A percentile compares a stretch with the other conserved stretches of the same genome.
These are phyloP conservation scores for Rapana venosa DNA, from an alignment of 2,888 invertebrate species.

Conservation along the genomic window DNA sequence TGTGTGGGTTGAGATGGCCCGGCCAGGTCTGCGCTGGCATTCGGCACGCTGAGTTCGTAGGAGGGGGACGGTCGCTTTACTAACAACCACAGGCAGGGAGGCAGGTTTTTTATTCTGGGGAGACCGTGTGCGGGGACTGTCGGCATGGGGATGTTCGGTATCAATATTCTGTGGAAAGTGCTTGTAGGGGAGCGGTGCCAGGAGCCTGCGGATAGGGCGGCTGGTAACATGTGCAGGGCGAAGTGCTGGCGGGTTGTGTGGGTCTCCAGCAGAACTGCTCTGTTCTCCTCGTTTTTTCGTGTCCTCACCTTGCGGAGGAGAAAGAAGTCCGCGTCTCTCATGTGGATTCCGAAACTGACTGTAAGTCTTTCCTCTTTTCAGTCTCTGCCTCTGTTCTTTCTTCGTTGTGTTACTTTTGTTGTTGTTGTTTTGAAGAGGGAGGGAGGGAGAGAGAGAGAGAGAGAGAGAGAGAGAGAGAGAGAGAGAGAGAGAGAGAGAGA, in stretches of 20 bases:
- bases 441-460: background rate
- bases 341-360: background rate
- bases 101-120: too few species aligned
- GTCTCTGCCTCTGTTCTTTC: too few species aligned
- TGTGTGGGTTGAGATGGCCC: background rate
- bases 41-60: background rate
- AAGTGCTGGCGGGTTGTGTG: background rate
- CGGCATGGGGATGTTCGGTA: slow-evolving; percentile 14
- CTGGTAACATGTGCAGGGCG: background rate
- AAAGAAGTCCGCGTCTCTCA: background rate
- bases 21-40: background rate
- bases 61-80: background rate
- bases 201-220: background rate
- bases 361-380: background rate
- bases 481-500: background rate
- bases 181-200: background rate
- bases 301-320: background rate
- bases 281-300: background rate
- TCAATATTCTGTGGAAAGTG: slow-evolving; percentile 16
- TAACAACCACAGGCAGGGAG: background rate
- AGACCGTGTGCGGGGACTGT: background rate
- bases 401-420: too few species aligned
- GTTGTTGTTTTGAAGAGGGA: background rate
- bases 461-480: slow-evolving; percentile 4
- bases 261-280: background rate